Base-by-base conservation (phyloP, 2,888 invertebrate genomes). In the Stegophylla sp. region DNA sequence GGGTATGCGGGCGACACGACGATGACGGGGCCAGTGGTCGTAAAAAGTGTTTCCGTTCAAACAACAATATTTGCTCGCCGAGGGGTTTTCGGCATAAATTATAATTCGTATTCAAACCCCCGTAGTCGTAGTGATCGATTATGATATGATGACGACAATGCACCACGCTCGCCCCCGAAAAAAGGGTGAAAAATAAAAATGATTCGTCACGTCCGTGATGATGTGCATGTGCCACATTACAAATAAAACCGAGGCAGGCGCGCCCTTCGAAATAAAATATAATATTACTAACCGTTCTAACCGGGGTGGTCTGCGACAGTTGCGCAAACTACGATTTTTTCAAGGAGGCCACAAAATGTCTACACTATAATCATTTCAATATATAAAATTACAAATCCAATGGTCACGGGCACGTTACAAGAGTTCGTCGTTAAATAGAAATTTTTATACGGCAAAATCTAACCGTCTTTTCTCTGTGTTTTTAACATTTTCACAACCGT, bases 151-250 rank as follows among this genome's bases (percentile, higher is more conserved):
- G 74, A 64, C 15, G 45, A 75, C 15, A 23, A 67, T 10, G n/a
- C n/a, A n/a, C n/a, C n/a, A n/a, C 63, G 9, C 17, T n/a, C 48
- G 7, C 4, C 9, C 56, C 3, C 63, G 28, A 23, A 41, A 23
- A 41, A 34, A 75, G 74, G 74, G 63, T 63, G 74, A 41, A 64
- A 63, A 72, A 59, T 64, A 64, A 63, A 72, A 59, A 75, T 51
- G 48, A 75, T 64, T 63, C 63, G 74, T 63, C 63, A 63, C 13
- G 26, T 73, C 10, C 28, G n/a, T 73, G 43, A 41, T 17, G 43
- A 15, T 1, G 20, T 28, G 13, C 26, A 20, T 26, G n/a, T 61
- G 7, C 10, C n/a, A 34, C 34, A 34, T 34, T 7, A 15, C 53
- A 17, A 3, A 15, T 51, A 17, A 3, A 15, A 15, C 45, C 45